A percentile compares a stretch with the other conserved stretches of the same genome.
Conservation (phyloP, 2,797 vertebrate species). For the Ptychadena robeensis region DNA sequence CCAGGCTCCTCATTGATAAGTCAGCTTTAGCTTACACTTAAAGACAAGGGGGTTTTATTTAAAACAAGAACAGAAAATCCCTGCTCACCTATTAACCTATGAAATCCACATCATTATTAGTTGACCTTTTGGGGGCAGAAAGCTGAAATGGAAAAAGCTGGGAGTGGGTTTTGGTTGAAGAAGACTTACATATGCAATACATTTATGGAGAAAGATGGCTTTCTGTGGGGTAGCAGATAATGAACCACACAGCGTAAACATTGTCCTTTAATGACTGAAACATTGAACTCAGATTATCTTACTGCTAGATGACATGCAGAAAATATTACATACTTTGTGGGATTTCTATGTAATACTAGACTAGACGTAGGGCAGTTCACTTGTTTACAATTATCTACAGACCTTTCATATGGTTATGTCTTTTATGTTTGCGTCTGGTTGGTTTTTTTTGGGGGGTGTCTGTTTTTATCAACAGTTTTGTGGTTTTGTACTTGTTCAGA, state of each 20-base stretch:
- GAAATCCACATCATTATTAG: constrained; percentile 44
- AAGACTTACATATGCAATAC: constrained; percentile 12
- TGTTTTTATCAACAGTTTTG: constrained; percentile 21
- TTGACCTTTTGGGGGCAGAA: constrained; percentile 29
- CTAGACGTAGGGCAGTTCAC: constrained; percentile 24
- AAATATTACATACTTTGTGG: constrained; percentile 45
- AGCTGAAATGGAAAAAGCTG: constrained; percentile 1
- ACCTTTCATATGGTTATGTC: constrained; percentile 4
- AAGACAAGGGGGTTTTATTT: constrained; percentile 29
- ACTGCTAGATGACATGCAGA: constrained; percentile 30
- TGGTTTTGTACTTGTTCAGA: constrained; percentile 21
- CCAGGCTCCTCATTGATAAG: constrained; percentile 26
- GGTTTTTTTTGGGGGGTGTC: constrained; percentile 22
- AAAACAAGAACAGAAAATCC: constrained; percentile 28
- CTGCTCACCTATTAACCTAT: constrained; percentile 47
- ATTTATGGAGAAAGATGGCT: constrained; percentile 24
- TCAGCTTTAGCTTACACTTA: constrained; percentile 18
- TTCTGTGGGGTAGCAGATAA: constrained; percentile 46
- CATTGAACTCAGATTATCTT: constrained; percentile 23
- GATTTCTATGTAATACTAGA: constrained; percentile 46
- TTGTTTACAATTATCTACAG: constrained; percentile 27
- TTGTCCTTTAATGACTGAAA: constrained; percentile 35
- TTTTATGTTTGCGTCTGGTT: constrained; percentile 31
- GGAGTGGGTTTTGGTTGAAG: not conserved
- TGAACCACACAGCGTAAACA: constrained; percentile 16